A percentile compares a stretch with the other conserved stretches of the same genome.
Conservation (phyloP, 2,888 invertebrate species). For the Dasysyrphus albostriatus region DNA sequence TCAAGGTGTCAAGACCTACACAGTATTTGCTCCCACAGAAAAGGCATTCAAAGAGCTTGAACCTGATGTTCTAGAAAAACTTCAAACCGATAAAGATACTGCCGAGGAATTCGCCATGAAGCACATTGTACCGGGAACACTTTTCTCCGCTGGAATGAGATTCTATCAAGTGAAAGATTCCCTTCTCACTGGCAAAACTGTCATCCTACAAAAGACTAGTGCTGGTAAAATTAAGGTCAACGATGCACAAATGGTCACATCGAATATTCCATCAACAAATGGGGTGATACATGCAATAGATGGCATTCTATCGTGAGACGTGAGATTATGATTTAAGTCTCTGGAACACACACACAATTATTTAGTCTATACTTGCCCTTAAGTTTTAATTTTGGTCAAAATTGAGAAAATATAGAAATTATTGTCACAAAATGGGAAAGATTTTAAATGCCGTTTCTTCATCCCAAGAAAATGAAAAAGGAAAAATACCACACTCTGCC, state of each 20-base stretch:
- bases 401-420: not conserved
- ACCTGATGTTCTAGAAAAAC: constrained; percentile 86
- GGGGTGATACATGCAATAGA: constrained; percentile 94
- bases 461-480: not conserved
- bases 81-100: constrained; percentile 87
- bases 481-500: constrained; percentile 51
- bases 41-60: constrained; percentile 90
- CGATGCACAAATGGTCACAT: constrained; percentile 91
- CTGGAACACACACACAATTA: not conserved
- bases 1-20: constrained; percentile 91
- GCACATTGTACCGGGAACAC: constrained; percentile 90
- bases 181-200: constrained; percentile 89
- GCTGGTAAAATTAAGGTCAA: constrained; percentile 93
- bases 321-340: constrained; percentile 75
- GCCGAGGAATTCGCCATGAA: constrained; percentile 90
- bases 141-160: constrained; percentile 94
- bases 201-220: constrained; percentile 90
- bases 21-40: constrained; percentile 93
- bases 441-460: constrained; percentile 30
- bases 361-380: constrained; percentile 66
- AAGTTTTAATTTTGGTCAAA: constrained; percentile 43
- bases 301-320: constrained; percentile 86
- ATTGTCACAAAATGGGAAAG: constrained; percentile 37
- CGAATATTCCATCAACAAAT: constrained; percentile 94
- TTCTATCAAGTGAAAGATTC: constrained; percentile 94